Base-by-base conservation (phyloP, 1,140 invertebrate species). In the Drosophila parvula region DNA sequence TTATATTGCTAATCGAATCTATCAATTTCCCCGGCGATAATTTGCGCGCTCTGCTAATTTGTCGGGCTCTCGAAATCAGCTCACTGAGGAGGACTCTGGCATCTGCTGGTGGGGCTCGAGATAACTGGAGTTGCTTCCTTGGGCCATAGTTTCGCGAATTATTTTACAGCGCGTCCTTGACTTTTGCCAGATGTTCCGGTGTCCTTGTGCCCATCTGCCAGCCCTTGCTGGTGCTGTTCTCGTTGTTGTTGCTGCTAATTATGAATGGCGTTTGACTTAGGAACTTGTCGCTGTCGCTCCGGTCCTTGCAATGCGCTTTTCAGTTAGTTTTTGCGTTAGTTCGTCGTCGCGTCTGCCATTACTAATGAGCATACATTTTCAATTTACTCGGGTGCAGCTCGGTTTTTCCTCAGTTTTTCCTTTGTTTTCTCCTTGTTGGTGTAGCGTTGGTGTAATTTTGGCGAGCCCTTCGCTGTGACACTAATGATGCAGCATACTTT, bases 401-500 rank as follows among this genome's bases (percentile, higher is more conserved):
- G 18, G 11, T 4, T 43, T 36, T 43, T 44, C 34, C 51, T 55
- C 8, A 10, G 45, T 44, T 44, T 43, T 44, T 67, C 27, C 38
- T 48, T 51, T 69, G 18, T 53, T 38, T 36, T 27, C 8, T 0
- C 18, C 11, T 14, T 16, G 36, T 36, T 53, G 65, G 28, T 68
- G 65, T 51, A 2, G 36, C 18, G 59, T 69, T 70, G 67, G 27
- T 65, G 64, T 67, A 50, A 36, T 27, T 60, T 38, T 61, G 61
- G 16, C 11, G 53, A 50, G 59, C 40, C 81, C 44, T 67, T 40
- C 28, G 59, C 51, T 65, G 78, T 70, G 83, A 74, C 83, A 83
- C 83, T 88, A 88, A 88, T 88, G 83, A 88, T 88, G 83, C 77
- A 70, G 76, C 76, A 80, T 83, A 80, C 71, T 86, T 83, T 89